Conservation (phyloP, 2,113 vertebrate genomes). For the Petrocephalus zakoni region DNA sequence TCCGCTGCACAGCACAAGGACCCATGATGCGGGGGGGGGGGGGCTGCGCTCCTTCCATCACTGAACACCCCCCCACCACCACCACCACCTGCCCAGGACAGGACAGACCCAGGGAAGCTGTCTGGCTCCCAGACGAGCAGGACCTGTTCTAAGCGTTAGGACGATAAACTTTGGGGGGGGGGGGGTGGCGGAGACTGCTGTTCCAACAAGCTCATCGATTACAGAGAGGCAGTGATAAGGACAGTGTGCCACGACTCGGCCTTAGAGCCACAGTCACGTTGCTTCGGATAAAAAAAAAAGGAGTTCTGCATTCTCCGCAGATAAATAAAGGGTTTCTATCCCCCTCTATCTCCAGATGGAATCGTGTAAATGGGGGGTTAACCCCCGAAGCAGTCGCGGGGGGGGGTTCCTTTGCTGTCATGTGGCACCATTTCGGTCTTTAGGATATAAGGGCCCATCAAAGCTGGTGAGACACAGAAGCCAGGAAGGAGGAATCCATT, state of each 20-base stretch:
- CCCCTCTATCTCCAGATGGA: conserved; percentile 42
- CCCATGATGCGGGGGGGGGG: not conserved
- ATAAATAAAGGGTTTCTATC: conserved; percentile 42
- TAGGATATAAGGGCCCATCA: conserved; percentile 38
- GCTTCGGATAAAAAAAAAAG: conserved; percentile 10
- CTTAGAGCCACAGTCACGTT: not conserved
- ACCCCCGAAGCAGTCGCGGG: conserved; percentile 47
- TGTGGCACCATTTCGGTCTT: conserved; percentile 37
- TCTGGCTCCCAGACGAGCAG: not conserved
- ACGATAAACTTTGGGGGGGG: no score
- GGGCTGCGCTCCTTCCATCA: not conserved
- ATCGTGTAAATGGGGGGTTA: conserved; percentile 53
- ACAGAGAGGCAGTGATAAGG: not conserved
- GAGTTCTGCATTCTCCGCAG: conserved; percentile 17
- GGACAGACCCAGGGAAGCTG: not conserved
- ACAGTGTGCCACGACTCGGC: not conserved
- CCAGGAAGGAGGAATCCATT: conserved; percentile 37
- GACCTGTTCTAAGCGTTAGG: no score
- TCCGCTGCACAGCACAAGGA: conserved; percentile 25
- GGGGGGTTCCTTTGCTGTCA: conserved; percentile 37
- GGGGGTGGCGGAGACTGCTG: no score
- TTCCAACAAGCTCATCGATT: not conserved
- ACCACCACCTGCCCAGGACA: not conserved
- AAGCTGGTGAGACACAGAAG: conserved; percentile 24
- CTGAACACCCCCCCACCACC: not conserved